Evolutionary conservation across 2,113 vertebrate species (phyloP), one percentile per base, ranked within the genome.

Genomic region (Sapajus apella): DNA sequence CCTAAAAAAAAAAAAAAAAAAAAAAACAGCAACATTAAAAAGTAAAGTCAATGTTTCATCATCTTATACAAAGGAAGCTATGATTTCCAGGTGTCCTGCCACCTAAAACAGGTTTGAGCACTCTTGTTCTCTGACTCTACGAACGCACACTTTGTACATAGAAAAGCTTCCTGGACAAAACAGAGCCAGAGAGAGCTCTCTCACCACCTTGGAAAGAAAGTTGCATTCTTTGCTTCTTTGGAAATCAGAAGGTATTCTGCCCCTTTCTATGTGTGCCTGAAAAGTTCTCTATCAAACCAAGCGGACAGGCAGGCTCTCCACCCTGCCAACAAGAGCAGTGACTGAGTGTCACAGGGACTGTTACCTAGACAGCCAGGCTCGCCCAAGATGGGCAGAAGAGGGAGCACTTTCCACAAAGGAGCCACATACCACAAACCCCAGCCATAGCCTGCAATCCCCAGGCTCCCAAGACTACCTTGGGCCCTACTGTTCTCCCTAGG

Each of bases 71-170:
- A 55, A 76, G 50, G 88, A 35, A 75, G 70, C 52, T 87, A n/a
- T 50, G 82, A n/a, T 47, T 52, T 90, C 43, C 58, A 77, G 64
- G 80, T 92, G 50, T 43, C 56, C 84, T 64, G 70, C 30, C 70
- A 21, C 37, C 56, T 43, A 13, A 68, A 96, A 97, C 97, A 81
- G 95, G 88, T 92, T 84, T 83, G 95, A 73, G 75, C 70, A 47
- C 37, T 32, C 76, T 90, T 37, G 37, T 37, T 77, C 55, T 50
- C 47, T 35, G 8, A 55, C 8, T 35, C 45, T 56, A 6, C 6
- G 64, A 79, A 92, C 12, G 40, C 16, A 14, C 20, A 1, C 11
- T 35, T 37, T 40, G 40, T 1, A 21, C 2, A 16, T 10, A 81
- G 64, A 45, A 91, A 66, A 40, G 47, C 77, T 92, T 88, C 66